A percentile compares a stretch with the other conserved stretches of the same genome.
These are phyloP conservation scores for Chiloscyllium punctatum DNA, from an alignment of 2,797 vertebrate species.

Conservation along the genomic window DNA sequence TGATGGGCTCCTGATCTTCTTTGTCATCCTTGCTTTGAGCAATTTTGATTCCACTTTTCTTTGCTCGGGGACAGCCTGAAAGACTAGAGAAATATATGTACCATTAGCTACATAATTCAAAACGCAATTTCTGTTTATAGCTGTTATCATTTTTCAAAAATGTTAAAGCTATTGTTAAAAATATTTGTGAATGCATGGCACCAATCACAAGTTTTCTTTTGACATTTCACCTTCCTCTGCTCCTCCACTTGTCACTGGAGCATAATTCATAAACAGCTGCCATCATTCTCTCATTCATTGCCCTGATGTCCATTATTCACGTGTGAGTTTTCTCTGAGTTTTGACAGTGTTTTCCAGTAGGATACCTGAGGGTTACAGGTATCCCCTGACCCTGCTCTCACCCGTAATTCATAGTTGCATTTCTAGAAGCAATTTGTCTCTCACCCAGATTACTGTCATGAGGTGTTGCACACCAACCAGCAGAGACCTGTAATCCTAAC, in stretches of 20 bases:
- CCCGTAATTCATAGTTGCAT: background rate
- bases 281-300: background rate
- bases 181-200: background rate
- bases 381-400: background rate
- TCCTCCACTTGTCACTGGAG: background rate
- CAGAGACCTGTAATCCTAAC: background rate
- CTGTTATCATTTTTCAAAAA: background rate
- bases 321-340: background rate
- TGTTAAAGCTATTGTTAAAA: background rate
- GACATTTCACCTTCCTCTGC: too few relatives aligned
- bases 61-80: constrained; percentile 95
- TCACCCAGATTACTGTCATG: background rate
- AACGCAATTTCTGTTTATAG: background rate
- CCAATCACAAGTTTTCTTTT: background rate
- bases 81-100: constrained; percentile 70
- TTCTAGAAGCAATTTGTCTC: background rate
- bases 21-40: constrained; percentile 99
- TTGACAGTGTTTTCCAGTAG: constrained; percentile 1
- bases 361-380: background rate
- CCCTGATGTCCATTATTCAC: background rate
- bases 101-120: constrained; percentile 23
- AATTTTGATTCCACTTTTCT: constrained; percentile 97
- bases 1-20: constrained; percentile 98
- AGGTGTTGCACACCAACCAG: background rate
- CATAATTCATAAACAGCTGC: background rate